A percentile compares a stretch with the other conserved stretches of the same genome.
Evolutionary conservation across 1,140 invertebrate genomes (phyloP).

Genomic region (Dinoponera quadriceps): DNA sequence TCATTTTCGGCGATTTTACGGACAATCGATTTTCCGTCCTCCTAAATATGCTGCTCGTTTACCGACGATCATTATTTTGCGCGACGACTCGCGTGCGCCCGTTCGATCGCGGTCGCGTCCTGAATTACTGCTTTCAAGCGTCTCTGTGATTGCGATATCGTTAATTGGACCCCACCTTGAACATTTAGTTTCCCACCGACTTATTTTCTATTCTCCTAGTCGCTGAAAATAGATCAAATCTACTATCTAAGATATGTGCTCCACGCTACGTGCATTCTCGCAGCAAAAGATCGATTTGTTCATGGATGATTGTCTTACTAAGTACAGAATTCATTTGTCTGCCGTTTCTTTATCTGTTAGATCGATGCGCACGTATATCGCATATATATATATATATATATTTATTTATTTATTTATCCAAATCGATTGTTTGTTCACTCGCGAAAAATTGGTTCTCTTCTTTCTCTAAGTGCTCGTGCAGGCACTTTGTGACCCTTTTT

Average conservation of each 20-base stretch:
- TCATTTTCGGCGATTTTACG: background rate
- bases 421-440: too few relatives aligned
- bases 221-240: conserved; percentile 33
- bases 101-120: background rate
- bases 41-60: too few relatives aligned
- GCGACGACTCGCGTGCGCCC: background rate
- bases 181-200: conserved; percentile 23
- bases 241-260: background rate
- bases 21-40: too few relatives aligned
- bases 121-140: background rate
- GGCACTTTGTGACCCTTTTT: too few relatives aligned
- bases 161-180: conserved; percentile 45
- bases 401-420: too few relatives aligned
- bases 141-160: background rate
- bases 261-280: background rate
- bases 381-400: too few relatives aligned
- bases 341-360: background rate
- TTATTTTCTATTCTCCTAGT: background rate
- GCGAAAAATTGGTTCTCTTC: too few relatives aligned
- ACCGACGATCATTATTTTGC: too few relatives aligned
- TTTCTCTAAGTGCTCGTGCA: too few relatives aligned
- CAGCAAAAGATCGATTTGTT: conserved; percentile 4
- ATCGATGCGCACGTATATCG: background rate
- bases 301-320: conserved; percentile 35
- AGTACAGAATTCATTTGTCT: conserved; percentile 13